These are phyloP conservation scores for Phrynosoma platyrhinos DNA, from an alignment of 2,113 vertebrate genomes.

Conservation along the genomic window DNA sequence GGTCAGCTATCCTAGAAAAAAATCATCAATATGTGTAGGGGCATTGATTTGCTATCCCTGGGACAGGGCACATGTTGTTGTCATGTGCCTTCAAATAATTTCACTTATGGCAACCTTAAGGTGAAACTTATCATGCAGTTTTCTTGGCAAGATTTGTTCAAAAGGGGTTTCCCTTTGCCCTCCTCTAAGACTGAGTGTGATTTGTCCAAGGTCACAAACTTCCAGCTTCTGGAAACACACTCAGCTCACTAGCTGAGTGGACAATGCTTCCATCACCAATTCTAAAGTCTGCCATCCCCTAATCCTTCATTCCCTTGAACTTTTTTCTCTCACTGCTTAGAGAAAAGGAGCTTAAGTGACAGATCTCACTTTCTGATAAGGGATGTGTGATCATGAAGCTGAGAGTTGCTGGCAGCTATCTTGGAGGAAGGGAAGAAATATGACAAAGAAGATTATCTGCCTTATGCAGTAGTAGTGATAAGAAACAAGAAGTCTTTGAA, in stretches of 20 bases:
- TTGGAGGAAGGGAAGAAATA: slow-evolving; percentile 31
- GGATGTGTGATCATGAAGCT: slow-evolving; percentile 28
- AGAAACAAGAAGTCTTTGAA: neutral
- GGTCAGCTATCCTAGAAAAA: neutral
- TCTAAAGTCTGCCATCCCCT: neutral
- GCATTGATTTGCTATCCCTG: too few relatives aligned
- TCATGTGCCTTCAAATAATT: too few relatives aligned
- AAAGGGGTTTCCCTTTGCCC: too few relatives aligned
- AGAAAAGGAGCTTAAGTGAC: slow-evolving; percentile 23
- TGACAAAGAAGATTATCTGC: slow-evolving; percentile 33
- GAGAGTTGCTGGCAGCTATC: slow-evolving; percentile 30
- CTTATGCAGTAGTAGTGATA: slow-evolving; percentile 9
- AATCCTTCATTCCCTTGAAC: slow-evolving; percentile 5
- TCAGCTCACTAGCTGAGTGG: neutral
- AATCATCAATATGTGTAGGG: too few relatives aligned
- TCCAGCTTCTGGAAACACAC: neutral
- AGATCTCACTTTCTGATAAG: slow-evolving; percentile 11
- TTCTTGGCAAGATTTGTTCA: too few relatives aligned
- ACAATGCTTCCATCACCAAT: too few relatives aligned
- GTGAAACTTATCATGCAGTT: too few relatives aligned
- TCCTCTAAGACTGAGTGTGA: too few relatives aligned
- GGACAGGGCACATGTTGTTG: too few relatives aligned
- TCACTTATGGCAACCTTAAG: too few relatives aligned
- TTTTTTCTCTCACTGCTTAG: slow-evolving; percentile 23
- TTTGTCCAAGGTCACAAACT: too few relatives aligned